phyloP scores from a whole-genome alignment of 2,888 invertebrate genomes.

The Brachyptera risi region DNA sequence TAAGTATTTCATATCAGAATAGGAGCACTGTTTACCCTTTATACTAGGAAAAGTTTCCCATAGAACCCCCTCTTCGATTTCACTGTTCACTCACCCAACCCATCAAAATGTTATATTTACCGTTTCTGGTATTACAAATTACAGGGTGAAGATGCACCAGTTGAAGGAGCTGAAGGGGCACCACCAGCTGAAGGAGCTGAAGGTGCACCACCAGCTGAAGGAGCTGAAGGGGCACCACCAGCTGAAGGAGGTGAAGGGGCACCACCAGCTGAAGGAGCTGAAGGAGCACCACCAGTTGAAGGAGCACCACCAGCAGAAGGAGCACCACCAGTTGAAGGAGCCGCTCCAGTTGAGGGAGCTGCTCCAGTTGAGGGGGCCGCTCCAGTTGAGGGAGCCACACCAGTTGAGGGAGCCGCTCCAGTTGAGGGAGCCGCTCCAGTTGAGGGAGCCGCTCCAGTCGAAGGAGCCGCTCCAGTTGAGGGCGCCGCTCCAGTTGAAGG shows the following conservation, averaged over 20 bases:
- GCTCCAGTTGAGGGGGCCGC: conserved; percentile 36
- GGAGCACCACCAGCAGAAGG: conserved; percentile 41
- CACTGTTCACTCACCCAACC: too few species aligned
- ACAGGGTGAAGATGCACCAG: conserved; percentile 35
- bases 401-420: conserved; percentile 37
- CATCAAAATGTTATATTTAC: too few species aligned
- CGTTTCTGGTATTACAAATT: too few species aligned
- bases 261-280: conserved; percentile 43
- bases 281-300: conserved; percentile 38
- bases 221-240: conserved; percentile 39
- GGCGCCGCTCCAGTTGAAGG: conserved; percentile 38
- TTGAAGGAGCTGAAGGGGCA: conserved; percentile 40
- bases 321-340: conserved; percentile 36
- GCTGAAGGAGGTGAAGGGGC: conserved; percentile 41
- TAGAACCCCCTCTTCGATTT: too few species aligned
- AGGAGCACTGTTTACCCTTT: too few species aligned
- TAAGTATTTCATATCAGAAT: too few species aligned
- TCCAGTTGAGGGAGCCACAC: conserved; percentile 38
- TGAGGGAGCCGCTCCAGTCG: conserved; percentile 37
- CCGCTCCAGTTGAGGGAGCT: conserved; percentile 39
- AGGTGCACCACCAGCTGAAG: conserved; percentile 40
- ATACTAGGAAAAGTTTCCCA: too few species aligned
- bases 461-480: conserved; percentile 38
- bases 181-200: conserved; percentile 41
- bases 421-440: conserved; percentile 36